Base-by-base conservation (phyloP, 2,888 invertebrate genomes). In the Mycalesis mineus region DNA sequence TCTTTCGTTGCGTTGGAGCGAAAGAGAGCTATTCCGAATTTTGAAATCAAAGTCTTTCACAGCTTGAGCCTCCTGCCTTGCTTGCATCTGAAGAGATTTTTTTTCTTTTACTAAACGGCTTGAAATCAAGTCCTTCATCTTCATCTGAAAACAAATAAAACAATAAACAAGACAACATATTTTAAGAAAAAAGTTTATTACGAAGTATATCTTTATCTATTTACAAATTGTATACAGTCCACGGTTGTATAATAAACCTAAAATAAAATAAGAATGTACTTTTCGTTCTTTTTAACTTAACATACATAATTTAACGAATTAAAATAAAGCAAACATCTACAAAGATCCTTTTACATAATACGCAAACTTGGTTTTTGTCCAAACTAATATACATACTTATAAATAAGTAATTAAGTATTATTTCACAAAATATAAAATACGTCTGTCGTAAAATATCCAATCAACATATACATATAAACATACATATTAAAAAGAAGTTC, bases 221-320 rank as follows among this genome's bases (percentile, higher is more conserved):
- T 83, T 84, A 84, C 84, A 84, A 78, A 76, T 73, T 72, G 68
- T 70, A 72, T 76, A 77, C 63, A 67, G 72, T 68, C 67, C 70
- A 68, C 65, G 65, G n/a, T 69, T 69, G 69, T 68, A 70, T 70
- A 74, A 70, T 69, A 69, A 70, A 74, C 71, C 76, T 74, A 70
- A 70, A 76, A 67, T 74, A 74, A 72, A 33, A 74, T 14, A 39
- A 41, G 28, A 71, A 70, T 84, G 82, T 83, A 83, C 81, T 82
- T 80, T 67, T 57, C 72, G 62, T 14, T 31, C 22, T 17, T 4
- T 39, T 14, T 39, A 39, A 39, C 39, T 39, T 66, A 66, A 63
- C 67, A 62, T 61, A 60, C 60, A 57, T 61, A 57, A 65, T 61
- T 61, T 59, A 59, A 59, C 45, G 37, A 53, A 53, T 53, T 55